Base-by-base conservation (phyloP, 2,888 invertebrate species). In the Psylliodes chrysocephalus region DNA sequence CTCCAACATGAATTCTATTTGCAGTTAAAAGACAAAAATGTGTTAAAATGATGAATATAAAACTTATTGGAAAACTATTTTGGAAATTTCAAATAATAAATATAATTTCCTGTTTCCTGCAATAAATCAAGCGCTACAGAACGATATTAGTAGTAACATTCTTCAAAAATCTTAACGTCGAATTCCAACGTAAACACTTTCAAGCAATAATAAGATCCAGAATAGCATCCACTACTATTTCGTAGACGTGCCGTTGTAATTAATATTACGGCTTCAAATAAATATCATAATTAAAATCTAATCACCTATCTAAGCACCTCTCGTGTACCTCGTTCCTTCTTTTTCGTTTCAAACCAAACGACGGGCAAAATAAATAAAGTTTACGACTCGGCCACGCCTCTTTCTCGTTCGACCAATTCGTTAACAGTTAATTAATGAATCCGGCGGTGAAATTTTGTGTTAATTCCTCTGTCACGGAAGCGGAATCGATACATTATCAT, bases 261-360 rank as follows among this genome's bases (percentile, higher is more conserved):
- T 54, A 42, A 61, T 49, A 61, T 47, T 55, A 55, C 61, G 55
- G 40, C 44, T 61, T 40, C 51, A 51, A 47, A 51, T 57, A 62
- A 62, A 56, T 62, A 62, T 62, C 62, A 44, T 62, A 62, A 62
- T 62, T 62, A 62, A 62, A 62, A 62, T 62, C 62, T 62, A 56
- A 62, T 56, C 56, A 55, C 47, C 47, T 55, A 35, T 57, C 57
- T 47, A 57, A 57, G 47, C 57, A 57, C 47, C 38, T 57, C 47
- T 57, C 35, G 15, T 35, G 46, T 12, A 18, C 47, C 47, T 57
- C 14, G 28, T 56, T 51, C n/a, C 18, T 56, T 47, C 33, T 47
- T 22, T 57, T 55, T 19, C 42, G 19, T 47, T 57, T 47, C 33
- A 25, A n/a, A n/a, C 17, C 33, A 10, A 19, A 19, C 28, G 14